Conservation (phyloP, 2,113 vertebrate species). For the Xiphorhynchus elegans region DNA sequence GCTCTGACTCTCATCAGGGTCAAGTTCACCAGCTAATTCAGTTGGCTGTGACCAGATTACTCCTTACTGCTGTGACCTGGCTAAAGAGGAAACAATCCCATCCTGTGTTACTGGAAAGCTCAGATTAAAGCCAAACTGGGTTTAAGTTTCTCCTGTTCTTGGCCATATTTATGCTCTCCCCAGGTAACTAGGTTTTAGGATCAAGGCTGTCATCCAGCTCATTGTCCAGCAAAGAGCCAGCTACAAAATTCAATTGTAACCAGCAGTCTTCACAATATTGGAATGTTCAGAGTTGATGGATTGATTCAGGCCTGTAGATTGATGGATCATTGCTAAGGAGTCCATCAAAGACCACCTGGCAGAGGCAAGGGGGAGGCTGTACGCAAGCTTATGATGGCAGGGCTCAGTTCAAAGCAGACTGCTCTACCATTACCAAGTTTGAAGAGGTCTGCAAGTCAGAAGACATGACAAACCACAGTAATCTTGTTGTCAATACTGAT, state of each 20-base stretch:
- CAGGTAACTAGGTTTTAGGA: not conserved
- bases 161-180: not conserved
- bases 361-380: not conserved
- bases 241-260: not conserved
- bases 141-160: not conserved
- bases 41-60: not conserved
- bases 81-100: not conserved
- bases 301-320: not conserved
- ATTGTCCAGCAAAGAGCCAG: not conserved
- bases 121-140: not conserved
- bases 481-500: constrained; percentile 38
- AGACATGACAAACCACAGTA: not conserved
- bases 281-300: not conserved
- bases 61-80: not conserved
- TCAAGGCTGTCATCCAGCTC: not conserved
- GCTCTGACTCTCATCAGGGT: not conserved
- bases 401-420: not conserved
- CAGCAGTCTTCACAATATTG: not conserved
- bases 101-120: not conserved
- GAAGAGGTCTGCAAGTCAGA: constrained; percentile 22
- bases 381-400: not conserved
- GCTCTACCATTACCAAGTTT: not conserved
- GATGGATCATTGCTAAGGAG: not conserved
- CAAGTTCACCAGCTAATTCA: not conserved
- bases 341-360: not conserved